A percentile compares a stretch with the other conserved stretches of the same genome.
These are phyloP conservation scores for Hirudo medicinalis DNA, from an alignment of 1,140 invertebrate species.

Conservation along the genomic window DNA sequence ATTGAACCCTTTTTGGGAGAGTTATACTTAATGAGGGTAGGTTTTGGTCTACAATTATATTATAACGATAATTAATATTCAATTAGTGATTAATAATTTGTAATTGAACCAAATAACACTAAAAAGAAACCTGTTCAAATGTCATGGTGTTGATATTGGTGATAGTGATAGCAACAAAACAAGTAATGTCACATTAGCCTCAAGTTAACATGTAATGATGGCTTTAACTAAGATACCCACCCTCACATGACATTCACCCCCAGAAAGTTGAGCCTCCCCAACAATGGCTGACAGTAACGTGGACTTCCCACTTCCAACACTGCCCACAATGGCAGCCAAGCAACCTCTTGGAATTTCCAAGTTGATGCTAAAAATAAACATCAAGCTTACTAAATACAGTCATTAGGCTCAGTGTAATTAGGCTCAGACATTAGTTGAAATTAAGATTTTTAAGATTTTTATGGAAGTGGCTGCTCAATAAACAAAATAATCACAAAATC, in stretches of 20 bases:
- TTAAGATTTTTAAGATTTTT: not conserved
- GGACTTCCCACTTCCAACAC: constrained; percentile 72
- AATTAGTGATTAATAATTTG: no score
- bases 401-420: no score
- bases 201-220: no score
- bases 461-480: not conserved
- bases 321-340: constrained; percentile 67
- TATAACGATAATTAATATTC: no score
- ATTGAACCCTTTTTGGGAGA: constrained; percentile 27
- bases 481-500: no score
- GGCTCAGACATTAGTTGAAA: not conserved
- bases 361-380: constrained; percentile 24
- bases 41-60: no score
- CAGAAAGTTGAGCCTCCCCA: constrained; percentile 51
- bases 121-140: no score
- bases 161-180: no score
- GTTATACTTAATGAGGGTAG: no score
- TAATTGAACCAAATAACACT: no score
- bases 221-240: not conserved
- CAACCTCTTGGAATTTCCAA: constrained; percentile 19
- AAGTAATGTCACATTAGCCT: no score
- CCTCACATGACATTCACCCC: not conserved
- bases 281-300: constrained; percentile 66
- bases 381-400: not conserved
- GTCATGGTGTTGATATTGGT: no score